Percentiles rank a stretch among this genome's conserved stretches.
These are phyloP conservation scores for Drosophila arizonae DNA, from an alignment of 1,140 invertebrate species.

Conservation along the genomic window DNA sequence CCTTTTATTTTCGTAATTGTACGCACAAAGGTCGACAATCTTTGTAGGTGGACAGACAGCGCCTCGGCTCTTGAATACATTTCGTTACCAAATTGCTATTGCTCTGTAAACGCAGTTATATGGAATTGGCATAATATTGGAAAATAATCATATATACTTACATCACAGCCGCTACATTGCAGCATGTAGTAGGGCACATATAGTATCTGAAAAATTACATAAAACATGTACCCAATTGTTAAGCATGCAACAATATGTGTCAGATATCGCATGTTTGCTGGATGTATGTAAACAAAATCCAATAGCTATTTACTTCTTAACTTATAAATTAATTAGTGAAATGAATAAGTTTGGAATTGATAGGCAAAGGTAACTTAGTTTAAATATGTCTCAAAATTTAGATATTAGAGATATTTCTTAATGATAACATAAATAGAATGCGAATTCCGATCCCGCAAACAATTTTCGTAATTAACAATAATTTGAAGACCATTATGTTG, in stretches of 20 bases:
- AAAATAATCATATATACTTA: background rate
- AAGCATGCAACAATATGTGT: background rate
- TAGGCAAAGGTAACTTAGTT: background rate
- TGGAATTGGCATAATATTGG: background rate
- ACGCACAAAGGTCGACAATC: slow-evolving; percentile 5
- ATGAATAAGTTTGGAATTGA: background rate
- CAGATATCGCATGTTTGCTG: background rate
- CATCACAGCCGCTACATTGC: slow-evolving; percentile 29
- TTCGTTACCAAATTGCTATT: background rate
- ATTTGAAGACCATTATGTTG: too few species aligned
- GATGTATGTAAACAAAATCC: background rate
- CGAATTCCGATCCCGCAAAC: too few species aligned
- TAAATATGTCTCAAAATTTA: too few species aligned
- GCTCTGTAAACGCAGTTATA: background rate
- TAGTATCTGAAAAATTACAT: background rate
- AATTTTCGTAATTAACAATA: too few species aligned
- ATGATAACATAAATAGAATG: too few species aligned
- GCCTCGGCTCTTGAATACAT: background rate
- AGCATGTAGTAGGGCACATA: background rate
- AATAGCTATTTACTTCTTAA: too few species aligned
- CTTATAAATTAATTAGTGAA: background rate
- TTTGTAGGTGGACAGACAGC: background rate
- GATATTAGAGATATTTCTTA: too few species aligned
- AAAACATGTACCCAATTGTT: background rate
- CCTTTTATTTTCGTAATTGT: background rate